Conservation (phyloP, 37 sponge, comb jelly and placozoan species). For the Mnemiopsis leidyi region DNA sequence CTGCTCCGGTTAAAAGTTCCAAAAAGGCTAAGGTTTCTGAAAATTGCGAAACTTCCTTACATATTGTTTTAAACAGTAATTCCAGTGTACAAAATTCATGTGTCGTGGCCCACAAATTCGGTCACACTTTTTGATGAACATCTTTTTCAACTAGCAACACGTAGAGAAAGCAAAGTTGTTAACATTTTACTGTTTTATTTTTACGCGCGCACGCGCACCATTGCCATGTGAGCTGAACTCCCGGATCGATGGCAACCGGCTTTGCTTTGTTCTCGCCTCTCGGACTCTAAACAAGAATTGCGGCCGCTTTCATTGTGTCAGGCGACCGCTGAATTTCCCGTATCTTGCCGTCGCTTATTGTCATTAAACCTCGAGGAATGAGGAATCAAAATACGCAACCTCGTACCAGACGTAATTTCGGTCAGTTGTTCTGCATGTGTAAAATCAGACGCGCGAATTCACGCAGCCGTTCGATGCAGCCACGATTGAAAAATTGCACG, state of each 20-base stretch:
- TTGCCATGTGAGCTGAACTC: constrained; percentile 45
- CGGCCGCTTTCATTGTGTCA: neutral
- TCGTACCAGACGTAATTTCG: too few species aligned
- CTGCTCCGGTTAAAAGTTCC: neutral
- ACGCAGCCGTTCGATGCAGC: too few species aligned
- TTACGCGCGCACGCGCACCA: neutral
- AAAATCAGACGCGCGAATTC: too few species aligned
- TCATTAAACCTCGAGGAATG: too few species aligned
- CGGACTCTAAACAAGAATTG: neutral
- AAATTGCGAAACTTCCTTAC: too few species aligned
- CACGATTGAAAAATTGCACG: too few species aligned
- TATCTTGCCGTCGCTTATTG: too few species aligned
- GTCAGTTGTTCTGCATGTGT: too few species aligned
- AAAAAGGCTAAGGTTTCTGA: neutral
- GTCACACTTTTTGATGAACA: constrained; percentile 10
- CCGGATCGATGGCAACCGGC: neutral
- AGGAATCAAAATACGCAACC: too few species aligned
- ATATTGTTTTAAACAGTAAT: too few species aligned
- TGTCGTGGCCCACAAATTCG: neutral
- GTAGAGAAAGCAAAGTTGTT: neutral
- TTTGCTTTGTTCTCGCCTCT: neutral
- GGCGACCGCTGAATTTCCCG: too few species aligned
- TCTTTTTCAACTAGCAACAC: constrained; percentile 54
- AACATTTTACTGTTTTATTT: constrained; percentile 23
- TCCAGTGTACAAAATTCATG: neutral